phyloP scores from a whole-genome alignment of 2,888 invertebrate genomes.

The Chirona hameri region DNA sequence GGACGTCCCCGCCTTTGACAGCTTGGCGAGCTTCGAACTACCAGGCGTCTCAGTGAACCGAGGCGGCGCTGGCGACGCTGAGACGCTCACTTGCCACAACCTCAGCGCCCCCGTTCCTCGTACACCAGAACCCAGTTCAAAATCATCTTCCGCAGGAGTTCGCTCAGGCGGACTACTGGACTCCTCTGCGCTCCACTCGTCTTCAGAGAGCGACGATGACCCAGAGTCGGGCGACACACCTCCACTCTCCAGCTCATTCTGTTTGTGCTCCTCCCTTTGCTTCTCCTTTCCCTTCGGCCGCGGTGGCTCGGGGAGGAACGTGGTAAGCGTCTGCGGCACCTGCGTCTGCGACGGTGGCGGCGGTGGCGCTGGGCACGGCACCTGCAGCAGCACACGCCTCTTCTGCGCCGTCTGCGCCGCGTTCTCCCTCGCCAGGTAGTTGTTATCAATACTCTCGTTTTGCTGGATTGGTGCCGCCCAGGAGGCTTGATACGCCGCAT shows the following conservation, averaged over 20 bases:
- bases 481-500: not conserved
- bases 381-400: not conserved
- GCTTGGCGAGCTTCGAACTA: not conserved
- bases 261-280: not conserved
- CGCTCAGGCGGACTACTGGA: not conserved
- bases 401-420: not conserved
- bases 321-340: not conserved
- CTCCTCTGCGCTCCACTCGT: constrained; percentile 25
- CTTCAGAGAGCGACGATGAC: not conserved
- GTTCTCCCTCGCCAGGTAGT: not conserved
- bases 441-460: not conserved
- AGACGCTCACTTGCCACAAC: not conserved
- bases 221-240: not conserved
- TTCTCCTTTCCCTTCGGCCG: not conserved
- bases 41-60: not conserved
- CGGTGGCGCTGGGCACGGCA: not conserved
- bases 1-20: not conserved
- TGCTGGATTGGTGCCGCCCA: not conserved
- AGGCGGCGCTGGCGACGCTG: not conserved
- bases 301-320: not conserved
- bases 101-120: not conserved
- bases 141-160: not conserved
- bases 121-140: not conserved
- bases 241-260: not conserved
- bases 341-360: not conserved